Evolutionary conservation across 1,140 invertebrate species (phyloP), one percentile per base, ranked within the genome.

Genomic region (Eubasilissa regina): DNA sequence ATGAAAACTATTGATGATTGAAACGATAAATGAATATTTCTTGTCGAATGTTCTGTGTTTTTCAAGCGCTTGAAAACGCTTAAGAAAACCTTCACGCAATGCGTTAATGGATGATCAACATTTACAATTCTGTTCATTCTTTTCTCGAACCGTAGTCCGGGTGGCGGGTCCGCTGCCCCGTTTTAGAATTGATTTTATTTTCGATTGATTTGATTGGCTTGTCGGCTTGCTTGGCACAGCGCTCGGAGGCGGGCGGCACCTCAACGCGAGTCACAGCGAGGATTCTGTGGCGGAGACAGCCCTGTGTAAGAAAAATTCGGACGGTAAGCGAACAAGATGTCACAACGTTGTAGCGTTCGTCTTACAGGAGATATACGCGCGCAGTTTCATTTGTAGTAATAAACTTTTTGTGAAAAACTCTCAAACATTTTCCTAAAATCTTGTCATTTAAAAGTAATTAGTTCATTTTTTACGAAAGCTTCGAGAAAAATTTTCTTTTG

Each of bases 301-400:
- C 83, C 89, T 94, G 85, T 92, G 92, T 85, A 95, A 95, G 89
- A 94, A 92, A 91, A 95, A 94, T 90, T 95, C 94, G 80, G 94
- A 95, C 89, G 94, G 94, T 95, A 92, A 93, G 93, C 92, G 45
- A 79, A 48, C 17, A 62, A 70, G 68, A 83, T 79, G 80, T 72
- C 70, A 35, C 51, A 19, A 66, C 47, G 64, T 58, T 56, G 47
- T 70, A 51, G 60, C 45, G 48, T 48, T 47, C 51, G 11, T 62
- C 80, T 56, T 70, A 70, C 66, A 70, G 66, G 66, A 70, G 66
- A 70, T 70, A 66, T 66, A 6, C 25, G 25, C 25, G 1, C 25
- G 25, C 25, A 35, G 25, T 35, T 35, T 35, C 25, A 35, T 35
- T 35, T 35, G 25, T 35, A 35, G 6, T 6, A 6, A 3, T 35